Base-by-base conservation (phyloP, 2,113 vertebrate genomes). In the Speoplatyrhinus poulsoni region DNA sequence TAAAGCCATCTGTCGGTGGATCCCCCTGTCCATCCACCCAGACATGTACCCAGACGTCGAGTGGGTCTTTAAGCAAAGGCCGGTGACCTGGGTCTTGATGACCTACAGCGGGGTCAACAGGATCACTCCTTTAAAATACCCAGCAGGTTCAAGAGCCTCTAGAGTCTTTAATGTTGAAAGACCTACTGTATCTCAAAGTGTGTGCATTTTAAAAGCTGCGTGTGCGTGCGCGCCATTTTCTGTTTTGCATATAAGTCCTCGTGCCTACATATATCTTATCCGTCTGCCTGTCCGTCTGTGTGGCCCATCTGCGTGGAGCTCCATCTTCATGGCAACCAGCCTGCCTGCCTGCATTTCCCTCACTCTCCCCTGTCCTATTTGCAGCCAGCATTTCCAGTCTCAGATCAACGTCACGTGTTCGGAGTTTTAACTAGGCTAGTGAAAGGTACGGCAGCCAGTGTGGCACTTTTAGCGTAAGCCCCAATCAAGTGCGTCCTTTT, bases 71-170 rank as follows among this genome's bases (percentile, higher is more conserved):
- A 86, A 77, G 73, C 60, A 47, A 58, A 79, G 67, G 62, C 65
- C 59, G 70, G 46, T 58, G 54, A 80, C 79, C 81, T 66, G 61
- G 66, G 75, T 87, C 73, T 76, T 77, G 79, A 71, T 82, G 77
- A 84, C 69, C 69, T 77, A 82, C 82, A 75, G 81, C 57, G 53
- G 77, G 90, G 90, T 92, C 87, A 85, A 63, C 73, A 75, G 9
- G 84, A 86, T 89, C 84, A 81, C 82, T 90, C 88, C 91, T 86
- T 90, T 88, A 90, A 90, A 91, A 85, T 76, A 77, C 76, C 73
- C 87, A 85, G 80, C 79, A 75, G 84, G 84, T 74, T 78, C 67
- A 58, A 49, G 19, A 33, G 32, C 12, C 6, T 3, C 26, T 11
- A 8, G 36, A 26, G 26, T 26, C 2, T 26, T 26, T 26, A 26